phyloP scores from a whole-genome alignment of 2,888 invertebrate genomes.

The Latheticus oryzae region DNA sequence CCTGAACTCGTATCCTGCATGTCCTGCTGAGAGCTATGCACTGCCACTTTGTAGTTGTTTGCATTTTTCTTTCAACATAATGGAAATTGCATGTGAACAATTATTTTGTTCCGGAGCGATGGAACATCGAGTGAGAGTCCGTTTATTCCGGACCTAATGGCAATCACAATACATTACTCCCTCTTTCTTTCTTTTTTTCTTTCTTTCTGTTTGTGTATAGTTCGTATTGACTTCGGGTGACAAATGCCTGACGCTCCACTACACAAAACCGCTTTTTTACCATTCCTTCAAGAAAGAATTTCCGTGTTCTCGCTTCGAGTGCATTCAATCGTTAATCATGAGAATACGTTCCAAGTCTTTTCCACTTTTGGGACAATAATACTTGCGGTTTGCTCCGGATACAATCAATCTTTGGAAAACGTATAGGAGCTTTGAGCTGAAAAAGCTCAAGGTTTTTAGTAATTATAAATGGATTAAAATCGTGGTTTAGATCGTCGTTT shows the following conservation, averaged over 20 bases:
- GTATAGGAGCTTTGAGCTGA: too few species aligned
- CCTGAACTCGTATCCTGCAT: constrained; percentile 62
- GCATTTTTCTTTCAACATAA: constrained; percentile 63
- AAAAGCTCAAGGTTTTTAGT: too few species aligned
- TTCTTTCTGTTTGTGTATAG: too few species aligned
- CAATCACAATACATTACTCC: constrained; percentile 65
- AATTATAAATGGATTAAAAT: too few species aligned
- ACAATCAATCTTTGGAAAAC: too few species aligned
- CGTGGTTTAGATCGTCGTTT: too few species aligned
- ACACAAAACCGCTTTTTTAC: constrained; percentile 63
- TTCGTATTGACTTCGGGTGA: constrained; percentile 61
- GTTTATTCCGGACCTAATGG: constrained; percentile 58
- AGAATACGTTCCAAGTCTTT: constrained; percentile 60
- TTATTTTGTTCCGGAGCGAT: constrained; percentile 40
- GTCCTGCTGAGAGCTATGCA: constrained; percentile 64
- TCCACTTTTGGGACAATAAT: too few species aligned
- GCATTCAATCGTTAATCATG: constrained; percentile 67
- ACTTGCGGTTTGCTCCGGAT: too few species aligned
- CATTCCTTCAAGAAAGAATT: constrained; percentile 63
- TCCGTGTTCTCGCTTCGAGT: constrained; percentile 65
- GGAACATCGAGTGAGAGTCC: constrained; percentile 43
- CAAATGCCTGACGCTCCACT: constrained; percentile 63
- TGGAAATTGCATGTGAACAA: constrained; percentile 62
- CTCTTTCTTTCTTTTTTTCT: too few species aligned
- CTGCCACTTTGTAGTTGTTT: constrained; percentile 63